These are phyloP conservation scores for Byasa hedistus DNA, from an alignment of 2,888 invertebrate genomes.

Conservation along the genomic window DNA sequence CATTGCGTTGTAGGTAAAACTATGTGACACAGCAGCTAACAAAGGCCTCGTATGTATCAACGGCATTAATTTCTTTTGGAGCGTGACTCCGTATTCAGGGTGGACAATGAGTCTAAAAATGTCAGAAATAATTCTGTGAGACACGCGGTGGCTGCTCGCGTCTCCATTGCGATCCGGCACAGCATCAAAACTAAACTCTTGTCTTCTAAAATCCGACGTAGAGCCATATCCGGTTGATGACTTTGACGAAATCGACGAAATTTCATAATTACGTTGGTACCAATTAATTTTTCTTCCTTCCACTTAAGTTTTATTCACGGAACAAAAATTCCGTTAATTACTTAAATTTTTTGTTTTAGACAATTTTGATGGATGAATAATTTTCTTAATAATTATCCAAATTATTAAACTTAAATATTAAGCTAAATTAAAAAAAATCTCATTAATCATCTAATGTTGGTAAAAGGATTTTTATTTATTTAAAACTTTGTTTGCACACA, in stretches of 20 bases:
- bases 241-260: background rate
- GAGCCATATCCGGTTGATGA: background rate
- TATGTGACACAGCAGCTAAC: constrained; percentile 43
- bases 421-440: background rate
- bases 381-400: background rate
- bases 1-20: constrained; percentile 32
- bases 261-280: background rate
- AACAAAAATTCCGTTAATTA: background rate
- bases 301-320: background rate
- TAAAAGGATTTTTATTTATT: constrained; percentile 37
- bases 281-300: background rate
- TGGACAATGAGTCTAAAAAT: constrained; percentile 77
- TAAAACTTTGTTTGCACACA: too few species aligned
- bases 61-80: constrained; percentile 77
- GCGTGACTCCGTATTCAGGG: constrained; percentile 70
- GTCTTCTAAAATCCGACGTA: background rate
- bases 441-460: background rate
- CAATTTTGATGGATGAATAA: background rate
- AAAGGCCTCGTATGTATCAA: constrained; percentile 52
- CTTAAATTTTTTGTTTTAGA: background rate
- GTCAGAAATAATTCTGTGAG: constrained; percentile 77
- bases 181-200: constrained; percentile 17
- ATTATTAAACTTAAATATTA: background rate
- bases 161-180: constrained; percentile 47
- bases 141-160: constrained; percentile 53